These are phyloP conservation scores for Corythoichthys intestinalis DNA, from an alignment of 2,113 vertebrate genomes.

Conservation along the genomic window DNA sequence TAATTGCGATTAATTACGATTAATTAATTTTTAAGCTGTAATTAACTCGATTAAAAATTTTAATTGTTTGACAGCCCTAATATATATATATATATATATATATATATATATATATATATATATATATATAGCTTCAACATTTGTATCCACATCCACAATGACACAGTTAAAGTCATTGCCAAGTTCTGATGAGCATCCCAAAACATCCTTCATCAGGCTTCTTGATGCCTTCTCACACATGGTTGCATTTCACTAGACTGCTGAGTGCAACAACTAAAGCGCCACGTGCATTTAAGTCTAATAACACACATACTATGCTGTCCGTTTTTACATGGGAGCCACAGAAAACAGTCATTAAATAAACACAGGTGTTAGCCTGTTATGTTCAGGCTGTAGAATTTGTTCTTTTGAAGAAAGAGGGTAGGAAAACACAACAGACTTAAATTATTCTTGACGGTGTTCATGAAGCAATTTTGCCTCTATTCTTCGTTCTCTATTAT, in stretches of 20 bases:
- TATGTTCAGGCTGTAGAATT: constrained; percentile 27
- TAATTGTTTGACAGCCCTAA: no score
- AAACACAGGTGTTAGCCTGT: constrained; percentile 64
- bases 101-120: not conserved
- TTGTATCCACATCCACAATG: constrained; percentile 63
- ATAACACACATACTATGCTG: constrained; percentile 61
- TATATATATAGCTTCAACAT: constrained; percentile 42
- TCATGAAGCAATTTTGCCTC: not conserved
- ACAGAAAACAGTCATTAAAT: constrained; percentile 74
- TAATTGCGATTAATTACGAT: no score
- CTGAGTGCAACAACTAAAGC: constrained; percentile 64
- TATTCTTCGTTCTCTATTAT: no score
- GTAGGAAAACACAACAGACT: not conserved
- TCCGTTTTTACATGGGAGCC: constrained; percentile 55
- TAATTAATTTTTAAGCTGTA: no score
- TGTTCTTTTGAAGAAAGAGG: not conserved
- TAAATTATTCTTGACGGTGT: not conserved
- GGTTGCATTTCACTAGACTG: constrained; percentile 66
- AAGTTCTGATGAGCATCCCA: constrained; percentile 55
- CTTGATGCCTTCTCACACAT: constrained; percentile 73
- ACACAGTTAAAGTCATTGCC: constrained; percentile 56
- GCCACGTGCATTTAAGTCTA: constrained; percentile 67
- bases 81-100: not conserved
- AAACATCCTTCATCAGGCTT: constrained; percentile 69
- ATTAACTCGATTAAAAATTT: no score